Evolutionary conservation across 2,797 vertebrate species (phyloP), one percentile per base, ranked within the genome.

Genomic region (Onychomys torridus): DNA sequence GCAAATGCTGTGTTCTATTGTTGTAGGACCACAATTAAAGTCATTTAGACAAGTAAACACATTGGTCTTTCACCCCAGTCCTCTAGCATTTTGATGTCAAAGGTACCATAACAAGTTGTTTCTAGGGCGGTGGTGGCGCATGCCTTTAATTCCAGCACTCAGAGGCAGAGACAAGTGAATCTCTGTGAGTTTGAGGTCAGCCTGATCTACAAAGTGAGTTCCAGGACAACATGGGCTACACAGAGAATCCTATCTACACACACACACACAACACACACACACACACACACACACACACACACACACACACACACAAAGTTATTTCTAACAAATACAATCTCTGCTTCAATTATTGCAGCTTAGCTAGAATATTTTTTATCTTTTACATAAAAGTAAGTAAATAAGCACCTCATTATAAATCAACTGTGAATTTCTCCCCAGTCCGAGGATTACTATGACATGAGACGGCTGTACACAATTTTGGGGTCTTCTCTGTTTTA

Each of bases 401-500:
- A 0, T 21, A 32, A 75, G 37, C 95, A 55, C 32, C 52, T 49
- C 40, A 78, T 69, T 96, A 49, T 98, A 98, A 98, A 93, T 89
- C 9, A 2, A n/a, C n/a, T 32, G 1, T 96, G 73, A 34, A 49
- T 82, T 94, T 87, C 69, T 52, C 88, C 93, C 40, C 97, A 99
- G 99, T 99, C 99, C 11, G 99, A 99, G 98, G 99, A 99, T 98
- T 99, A 99, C 95, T 99, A 99, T 34, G 99, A 99, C 97, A 99
- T 99, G 98, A 99, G 99, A 98, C 99, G 99, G 93, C 98, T 99
- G 4, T 99, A 99, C 73, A 98, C 99, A 34, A 99, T 99, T 94
- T 98, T 99, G 95, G 99, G 99, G 59, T 99, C 99, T 95, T 99
- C 99, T 98, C 98, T 99, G 86, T 99, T 99, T 98, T 99, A 99